Base-by-base conservation (phyloP, 2,888 invertebrate genomes). In the Torymus tubicola region DNA sequence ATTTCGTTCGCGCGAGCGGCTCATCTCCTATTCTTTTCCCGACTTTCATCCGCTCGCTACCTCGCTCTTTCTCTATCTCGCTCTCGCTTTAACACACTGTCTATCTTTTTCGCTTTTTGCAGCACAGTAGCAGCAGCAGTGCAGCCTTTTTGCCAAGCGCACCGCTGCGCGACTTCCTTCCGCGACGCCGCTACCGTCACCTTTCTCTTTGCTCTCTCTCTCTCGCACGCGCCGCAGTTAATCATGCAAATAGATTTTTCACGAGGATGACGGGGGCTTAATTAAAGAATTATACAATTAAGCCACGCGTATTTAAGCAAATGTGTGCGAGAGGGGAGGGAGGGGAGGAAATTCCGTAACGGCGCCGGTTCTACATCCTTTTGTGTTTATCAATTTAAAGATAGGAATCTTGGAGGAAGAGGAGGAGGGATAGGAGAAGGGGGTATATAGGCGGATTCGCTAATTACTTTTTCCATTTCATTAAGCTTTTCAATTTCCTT, bases 211-310 rank as follows among this genome's bases (percentile, higher is more conserved):
- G 55, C 57, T 61, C 4, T 14, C 24, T 2, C 11, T 4, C 18
- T 13, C 18, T 18, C 10, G 42, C 31, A 21, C 55, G 24, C 42
- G 42, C 31, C 60, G 50, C 74, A 64, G 75, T 81, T 81, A 81
- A 81, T 81, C 81, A 81, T 78, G 81, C 75, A 78, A 81, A 81
- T 81, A 81, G 57, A 81, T 81, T 81, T 78, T 81, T 81, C 78
- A 75, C 58, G 64, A 53, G 68, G 75, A 53, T 72, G 75, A 74
- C 75, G 53, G 18, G 18, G 64, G 61, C 68, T 81, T 81, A 81
- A 81, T 81, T 81, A 81, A 81, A 75, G 75, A 81, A 81, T 81
- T 78, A 75, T 78, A 71, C 72, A 72, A 81, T 81, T 78, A 78
- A 75, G 58, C 69, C n/a, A 13, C 68, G 68, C 67, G 61, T 72